Conservation (phyloP, 2,888 invertebrate species). For the Arge pagana region DNA sequence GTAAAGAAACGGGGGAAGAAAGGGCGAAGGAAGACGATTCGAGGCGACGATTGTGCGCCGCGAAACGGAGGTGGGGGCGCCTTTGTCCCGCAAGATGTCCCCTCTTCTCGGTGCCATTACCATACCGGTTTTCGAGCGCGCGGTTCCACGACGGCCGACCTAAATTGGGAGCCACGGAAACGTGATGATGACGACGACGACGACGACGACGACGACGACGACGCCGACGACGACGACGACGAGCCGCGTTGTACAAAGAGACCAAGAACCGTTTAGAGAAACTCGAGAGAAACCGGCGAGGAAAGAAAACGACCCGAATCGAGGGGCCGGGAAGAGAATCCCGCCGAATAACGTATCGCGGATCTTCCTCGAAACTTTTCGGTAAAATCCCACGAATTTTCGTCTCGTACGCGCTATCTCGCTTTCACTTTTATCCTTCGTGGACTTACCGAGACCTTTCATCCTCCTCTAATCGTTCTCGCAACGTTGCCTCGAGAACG, state of each 20-base stretch:
- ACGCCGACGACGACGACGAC: neutral
- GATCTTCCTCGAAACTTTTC: too few species aligned
- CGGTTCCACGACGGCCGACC: conserved; percentile 33
- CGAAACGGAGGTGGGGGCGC: conserved; percentile 7
- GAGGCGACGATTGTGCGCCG: conserved; percentile 18
- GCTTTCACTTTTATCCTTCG: too few species aligned
- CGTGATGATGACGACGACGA: conserved; percentile 13
- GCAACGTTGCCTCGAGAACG: neutral
- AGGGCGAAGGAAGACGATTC: conserved; percentile 3
- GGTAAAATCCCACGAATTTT: too few species aligned
- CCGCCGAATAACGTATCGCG: too few species aligned
- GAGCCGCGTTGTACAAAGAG: too few species aligned
- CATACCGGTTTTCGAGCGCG: conserved; percentile 29
- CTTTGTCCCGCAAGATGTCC: conserved; percentile 16
- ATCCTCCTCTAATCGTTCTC: neutral
- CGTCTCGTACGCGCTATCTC: too few species aligned
- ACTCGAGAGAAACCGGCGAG: too few species aligned
- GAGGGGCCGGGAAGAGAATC: neutral
- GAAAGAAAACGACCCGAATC: neutral
- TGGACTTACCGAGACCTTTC: neutral
- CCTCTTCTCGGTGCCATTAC: conserved; percentile 14
- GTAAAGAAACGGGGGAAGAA: neutral
- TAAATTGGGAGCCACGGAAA: conserved; percentile 29
- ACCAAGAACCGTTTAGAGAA: too few species aligned
- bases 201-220: conserved; percentile 7